phyloP scores from a whole-genome alignment of 2,797 vertebrate species.

The Melopsittacus undulatus region DNA sequence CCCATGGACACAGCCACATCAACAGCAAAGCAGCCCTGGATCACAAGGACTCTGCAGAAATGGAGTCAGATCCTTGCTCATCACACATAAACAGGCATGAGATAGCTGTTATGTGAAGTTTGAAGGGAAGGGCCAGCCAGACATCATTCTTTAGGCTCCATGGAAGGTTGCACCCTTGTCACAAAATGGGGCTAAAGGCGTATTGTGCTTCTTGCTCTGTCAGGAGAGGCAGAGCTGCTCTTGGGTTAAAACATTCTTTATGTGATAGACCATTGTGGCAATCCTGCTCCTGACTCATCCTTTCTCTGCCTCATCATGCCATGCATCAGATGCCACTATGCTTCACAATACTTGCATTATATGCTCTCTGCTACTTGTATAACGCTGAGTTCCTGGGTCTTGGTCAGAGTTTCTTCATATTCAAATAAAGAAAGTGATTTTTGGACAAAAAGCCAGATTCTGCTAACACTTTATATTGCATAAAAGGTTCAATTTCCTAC shows the following conservation, averaged over 20 bases:
- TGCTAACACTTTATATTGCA: neutral
- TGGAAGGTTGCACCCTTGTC: neutral
- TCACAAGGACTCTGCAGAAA: neutral
- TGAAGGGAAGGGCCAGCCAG: neutral
- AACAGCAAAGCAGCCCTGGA: neutral
- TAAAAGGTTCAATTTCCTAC: neutral
- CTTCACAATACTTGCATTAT: neutral
- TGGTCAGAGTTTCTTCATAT: neutral
- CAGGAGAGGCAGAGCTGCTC: rapidly evolving
- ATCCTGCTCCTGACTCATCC: neutral
- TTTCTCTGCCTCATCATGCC: neutral
- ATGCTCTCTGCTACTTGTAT: rapidly evolving
- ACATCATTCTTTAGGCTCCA: neutral
- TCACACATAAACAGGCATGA: neutral
- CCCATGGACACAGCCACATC: neutral
- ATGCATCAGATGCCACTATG: neutral
- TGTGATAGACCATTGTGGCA: neutral
- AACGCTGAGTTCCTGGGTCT: neutral
- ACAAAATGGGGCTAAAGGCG: neutral
- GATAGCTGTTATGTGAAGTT: neutral
- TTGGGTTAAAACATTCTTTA: neutral
- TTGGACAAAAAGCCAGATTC: neutral
- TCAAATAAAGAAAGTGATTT: neutral
- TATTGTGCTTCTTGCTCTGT: neutral
- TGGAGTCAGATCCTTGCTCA: neutral